A percentile compares a stretch with the other conserved stretches of the same genome.
Conservation (phyloP, 1,140 invertebrate genomes). For the Drosophila santomea region DNA sequence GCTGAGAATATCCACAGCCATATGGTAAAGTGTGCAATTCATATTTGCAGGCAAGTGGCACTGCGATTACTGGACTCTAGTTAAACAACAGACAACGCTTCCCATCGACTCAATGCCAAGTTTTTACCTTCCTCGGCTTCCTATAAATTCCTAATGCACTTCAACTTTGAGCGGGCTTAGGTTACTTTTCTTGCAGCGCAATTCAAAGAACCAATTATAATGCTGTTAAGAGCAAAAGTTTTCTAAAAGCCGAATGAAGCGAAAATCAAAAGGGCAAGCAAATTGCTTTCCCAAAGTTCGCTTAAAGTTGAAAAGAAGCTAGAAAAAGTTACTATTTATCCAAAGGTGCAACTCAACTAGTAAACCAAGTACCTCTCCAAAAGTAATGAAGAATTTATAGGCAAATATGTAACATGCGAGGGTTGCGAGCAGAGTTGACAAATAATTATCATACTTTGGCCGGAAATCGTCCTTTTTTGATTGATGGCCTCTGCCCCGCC, state of each 20-base stretch:
- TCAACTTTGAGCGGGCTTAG: not conserved
- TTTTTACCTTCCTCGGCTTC: not conserved
- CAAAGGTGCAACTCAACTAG: too few species aligned
- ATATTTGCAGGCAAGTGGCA: constrained; percentile 3
- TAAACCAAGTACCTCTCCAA: too few species aligned
- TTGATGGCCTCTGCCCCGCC: constrained; percentile 20
- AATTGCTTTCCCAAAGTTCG: not conserved
- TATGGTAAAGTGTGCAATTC: constrained; percentile 18
- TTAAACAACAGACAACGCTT: not conserved
- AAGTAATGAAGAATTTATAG: too few species aligned
- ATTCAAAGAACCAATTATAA: not conserved
- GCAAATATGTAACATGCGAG: not conserved
- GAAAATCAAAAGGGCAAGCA: not conserved
- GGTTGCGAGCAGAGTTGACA: constrained; percentile 14
- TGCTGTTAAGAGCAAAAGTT: not conserved
- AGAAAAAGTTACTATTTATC: not conserved
- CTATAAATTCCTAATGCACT: not conserved
- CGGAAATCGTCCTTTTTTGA: constrained; percentile 41
- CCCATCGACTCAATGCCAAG: not conserved
- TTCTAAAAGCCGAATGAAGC: not conserved
- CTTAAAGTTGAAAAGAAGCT: not conserved
- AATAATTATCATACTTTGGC: constrained; percentile 43
- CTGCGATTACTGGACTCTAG: not conserved
- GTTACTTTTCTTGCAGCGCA: not conserved
- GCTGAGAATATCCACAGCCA: constrained; percentile 24